A percentile compares a stretch with the other conserved stretches of the same genome.
These are phyloP conservation scores for Pampusana beccarii DNA, from an alignment of 2,113 vertebrate species.

Conservation along the genomic window DNA sequence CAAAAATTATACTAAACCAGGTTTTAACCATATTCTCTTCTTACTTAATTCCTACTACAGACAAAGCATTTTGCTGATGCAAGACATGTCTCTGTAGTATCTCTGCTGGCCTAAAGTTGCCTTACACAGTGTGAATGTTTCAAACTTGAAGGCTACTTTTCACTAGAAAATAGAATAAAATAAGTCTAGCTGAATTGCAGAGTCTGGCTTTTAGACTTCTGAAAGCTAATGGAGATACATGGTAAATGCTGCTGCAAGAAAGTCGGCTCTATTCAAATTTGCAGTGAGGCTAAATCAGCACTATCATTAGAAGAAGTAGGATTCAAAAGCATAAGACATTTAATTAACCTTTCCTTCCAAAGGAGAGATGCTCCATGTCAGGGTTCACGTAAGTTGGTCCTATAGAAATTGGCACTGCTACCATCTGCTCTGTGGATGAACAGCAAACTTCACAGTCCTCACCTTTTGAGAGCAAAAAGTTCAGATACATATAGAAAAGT, in stretches of 20 bases:
- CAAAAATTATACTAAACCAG: neutral
- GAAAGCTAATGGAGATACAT: neutral
- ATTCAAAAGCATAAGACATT: neutral
- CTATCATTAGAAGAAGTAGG: neutral
- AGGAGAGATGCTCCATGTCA: neutral
- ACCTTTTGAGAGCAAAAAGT: neutral
- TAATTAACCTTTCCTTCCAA: constrained; percentile 20
- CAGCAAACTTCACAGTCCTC: neutral
- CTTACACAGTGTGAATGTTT: neutral
- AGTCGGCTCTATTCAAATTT: neutral
- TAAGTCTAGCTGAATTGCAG: neutral
- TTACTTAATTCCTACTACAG: neutral
- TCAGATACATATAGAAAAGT: neutral
- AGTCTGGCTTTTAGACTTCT: neutral
- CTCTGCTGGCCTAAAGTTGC: neutral
- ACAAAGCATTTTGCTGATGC: neutral
- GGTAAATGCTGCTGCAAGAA: neutral
- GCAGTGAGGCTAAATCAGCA: neutral
- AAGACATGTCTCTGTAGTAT: neutral
- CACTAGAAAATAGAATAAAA: neutral
- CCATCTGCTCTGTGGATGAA: neutral
- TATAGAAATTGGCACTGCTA: neutral
- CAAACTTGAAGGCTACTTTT: neutral
- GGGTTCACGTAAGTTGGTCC: neutral
- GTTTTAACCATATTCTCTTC: neutral